Evolutionary conservation across 2,797 vertebrate species (phyloP).

Genomic region (Tamandua tetradactyla): DNA sequence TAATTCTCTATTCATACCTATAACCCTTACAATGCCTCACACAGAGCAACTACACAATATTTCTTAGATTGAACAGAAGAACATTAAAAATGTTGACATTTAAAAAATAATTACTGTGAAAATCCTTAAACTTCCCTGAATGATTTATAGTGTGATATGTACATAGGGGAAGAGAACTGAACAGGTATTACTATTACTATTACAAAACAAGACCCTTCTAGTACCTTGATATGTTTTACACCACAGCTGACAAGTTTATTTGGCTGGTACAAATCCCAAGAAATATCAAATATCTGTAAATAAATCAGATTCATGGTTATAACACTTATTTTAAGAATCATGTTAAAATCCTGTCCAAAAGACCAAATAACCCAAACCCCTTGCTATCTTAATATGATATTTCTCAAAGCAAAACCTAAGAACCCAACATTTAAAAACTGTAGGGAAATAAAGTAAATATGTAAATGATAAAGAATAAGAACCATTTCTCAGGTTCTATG

Average conservation of each 20-base stretch:
- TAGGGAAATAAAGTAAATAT: neutral
- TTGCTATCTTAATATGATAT: neutral
- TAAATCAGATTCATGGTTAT: constrained; percentile 71
- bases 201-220: constrained; percentile 62
- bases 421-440: constrained; percentile 26
- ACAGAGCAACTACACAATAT: neutral
- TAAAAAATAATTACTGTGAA: constrained; percentile 47
- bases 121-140: constrained; percentile 37
- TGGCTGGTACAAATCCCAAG: constrained; percentile 99
- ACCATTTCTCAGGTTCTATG: neutral
- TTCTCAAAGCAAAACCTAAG: constrained; percentile 32
- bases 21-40: neutral
- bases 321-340: constrained; percentile 60
- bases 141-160: neutral
- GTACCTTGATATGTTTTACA: constrained; percentile 99
- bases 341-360: constrained; percentile 53
- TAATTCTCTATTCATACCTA: neutral
- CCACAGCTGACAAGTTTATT: constrained; percentile 99
- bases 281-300: constrained; percentile 99
- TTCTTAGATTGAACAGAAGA: neutral
- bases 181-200: neutral
- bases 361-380: neutral
- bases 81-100: constrained; percentile 29
- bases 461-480: constrained; percentile 37
- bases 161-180: constrained; percentile 3